A percentile compares a stretch with the other conserved stretches of the same genome.
phyloP scores from a whole-genome alignment of 30 jellyfish, hydroid and myxozoan species.

The Aurelia aurita region DNA sequence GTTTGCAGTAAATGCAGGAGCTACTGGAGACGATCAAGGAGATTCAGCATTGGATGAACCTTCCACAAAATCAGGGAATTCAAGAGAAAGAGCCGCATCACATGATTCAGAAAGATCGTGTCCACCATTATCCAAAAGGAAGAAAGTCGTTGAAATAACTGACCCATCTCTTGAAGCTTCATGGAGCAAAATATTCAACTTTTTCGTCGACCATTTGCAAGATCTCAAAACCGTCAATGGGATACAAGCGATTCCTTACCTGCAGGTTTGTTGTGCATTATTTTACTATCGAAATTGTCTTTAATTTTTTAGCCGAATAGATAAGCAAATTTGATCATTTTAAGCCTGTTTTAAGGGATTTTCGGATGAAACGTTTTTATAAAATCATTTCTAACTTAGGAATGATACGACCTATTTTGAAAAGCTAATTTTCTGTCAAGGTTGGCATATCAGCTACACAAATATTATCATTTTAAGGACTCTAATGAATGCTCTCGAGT shows the following conservation, averaged over 20 bases:
- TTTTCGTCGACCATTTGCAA: conserved; percentile 74
- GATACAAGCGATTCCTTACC: conserved; percentile 87
- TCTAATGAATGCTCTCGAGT: too few species aligned
- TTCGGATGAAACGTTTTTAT: too few species aligned
- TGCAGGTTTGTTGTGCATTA: conserved; percentile 69
- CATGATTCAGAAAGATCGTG: conserved; percentile 62
- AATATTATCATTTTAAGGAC: too few species aligned
- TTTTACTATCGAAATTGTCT: neutral
- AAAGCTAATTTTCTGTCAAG: too few species aligned
- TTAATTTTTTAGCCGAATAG: too few species aligned
- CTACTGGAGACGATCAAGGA: neutral
- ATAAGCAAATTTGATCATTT: too few species aligned
- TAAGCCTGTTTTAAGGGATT: too few species aligned
- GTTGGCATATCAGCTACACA: too few species aligned
- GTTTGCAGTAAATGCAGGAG: conserved; percentile 8
- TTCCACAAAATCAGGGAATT: neutral
- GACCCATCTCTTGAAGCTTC: conserved; percentile 72
- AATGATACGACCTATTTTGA: too few species aligned
- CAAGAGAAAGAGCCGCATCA: conserved; percentile 35
- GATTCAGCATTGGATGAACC: neutral
- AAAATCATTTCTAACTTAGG: too few species aligned
- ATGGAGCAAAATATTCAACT: conserved; percentile 69
- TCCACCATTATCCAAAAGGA: conserved; percentile 40
- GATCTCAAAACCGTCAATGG: conserved; percentile 81
- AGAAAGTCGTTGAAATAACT: conserved; percentile 57